Evolutionary conservation across 2,797 vertebrate species (phyloP).

Genomic region (Premnoplex brunnescens): DNA sequence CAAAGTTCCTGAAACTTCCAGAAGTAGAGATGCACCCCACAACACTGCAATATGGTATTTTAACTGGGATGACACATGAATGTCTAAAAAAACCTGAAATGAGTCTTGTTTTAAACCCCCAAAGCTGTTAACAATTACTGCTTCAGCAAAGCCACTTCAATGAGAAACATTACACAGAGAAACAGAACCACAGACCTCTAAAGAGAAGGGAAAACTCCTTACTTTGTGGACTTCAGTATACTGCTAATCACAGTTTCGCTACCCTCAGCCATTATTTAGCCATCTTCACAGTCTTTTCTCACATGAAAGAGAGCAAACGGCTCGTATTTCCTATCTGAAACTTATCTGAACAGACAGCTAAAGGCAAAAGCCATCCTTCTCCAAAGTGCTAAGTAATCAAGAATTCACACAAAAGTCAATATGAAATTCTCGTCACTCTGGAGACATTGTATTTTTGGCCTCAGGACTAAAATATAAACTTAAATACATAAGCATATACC

Average conservation of each 20-base stretch:
- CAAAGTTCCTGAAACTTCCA: not conserved
- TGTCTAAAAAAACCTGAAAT: not conserved
- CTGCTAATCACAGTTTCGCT: not conserved
- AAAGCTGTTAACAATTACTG: not conserved
- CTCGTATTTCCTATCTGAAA: not conserved
- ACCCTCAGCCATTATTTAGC: not conserved
- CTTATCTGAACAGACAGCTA: conserved; percentile 10
- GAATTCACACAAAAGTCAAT: not conserved
- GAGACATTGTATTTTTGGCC: not conserved
- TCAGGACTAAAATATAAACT: not conserved
- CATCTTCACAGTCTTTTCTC: not conserved
- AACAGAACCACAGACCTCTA: not conserved
- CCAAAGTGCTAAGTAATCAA: conserved; percentile 4
- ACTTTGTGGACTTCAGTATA: not conserved
- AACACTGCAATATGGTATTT: not conserved
- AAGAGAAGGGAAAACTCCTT: not conserved
- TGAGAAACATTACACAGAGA: not conserved
- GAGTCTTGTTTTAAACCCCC: not conserved
- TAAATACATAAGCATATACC: not conserved
- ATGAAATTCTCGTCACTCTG: not conserved
- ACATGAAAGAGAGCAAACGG: not conserved
- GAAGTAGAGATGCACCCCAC: not conserved
- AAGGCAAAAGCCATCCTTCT: not conserved
- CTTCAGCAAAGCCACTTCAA: not conserved
- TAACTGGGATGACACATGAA: not conserved